Evolutionary conservation across 2,113 vertebrate genomes (phyloP), one percentile per base, ranked within the genome.

Genomic region (Strix aluco): DNA sequence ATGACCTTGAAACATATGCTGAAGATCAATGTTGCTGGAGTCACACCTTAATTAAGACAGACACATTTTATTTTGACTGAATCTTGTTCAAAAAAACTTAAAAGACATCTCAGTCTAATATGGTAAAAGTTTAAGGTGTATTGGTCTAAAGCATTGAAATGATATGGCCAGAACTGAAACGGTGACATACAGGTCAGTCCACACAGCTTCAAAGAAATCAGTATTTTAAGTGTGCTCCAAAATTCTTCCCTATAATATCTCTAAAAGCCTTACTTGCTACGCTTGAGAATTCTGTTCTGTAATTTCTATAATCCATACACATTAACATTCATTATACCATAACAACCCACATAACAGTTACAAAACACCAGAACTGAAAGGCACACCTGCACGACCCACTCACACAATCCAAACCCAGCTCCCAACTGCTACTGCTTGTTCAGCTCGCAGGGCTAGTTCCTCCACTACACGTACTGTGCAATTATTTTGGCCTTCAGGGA

Each of bases 401-500:
- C 26, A 22, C 46, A 58, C 36, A 73, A 15, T 10, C 58, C 77
- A 69, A 57, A 36, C 9, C 74, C 12, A 11, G 17, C 51, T 84
- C 19, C 71, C 88, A 57, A 88, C 52, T 26, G 65, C 73, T n/a
- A 42, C 95, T 86, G 83, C 69, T 13, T 61, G 72, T 12, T 93
- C 95, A 97, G 74, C 58, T 90, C 20, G 55, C 7, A 51, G 70
- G 66, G 66, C 81, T 70, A 26, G 61, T 16, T 74, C 86, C 74
- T 78, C 63, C 36, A 11, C 62, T 55, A 54, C 5, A 49, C 46
- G 13, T 3, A 61, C 30, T 21, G 3, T 63, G 63, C 46, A 96
- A 87, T 93, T 87, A 95, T 69, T 91, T 81, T 62, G 72, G 88
- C 72, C 92, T 75, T 95, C 72, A 69, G 70, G 95, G 67, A 79